Evolutionary conservation across 2,113 vertebrate genomes (phyloP).

Genomic region (Phyllopteryx taeniolatus): DNA sequence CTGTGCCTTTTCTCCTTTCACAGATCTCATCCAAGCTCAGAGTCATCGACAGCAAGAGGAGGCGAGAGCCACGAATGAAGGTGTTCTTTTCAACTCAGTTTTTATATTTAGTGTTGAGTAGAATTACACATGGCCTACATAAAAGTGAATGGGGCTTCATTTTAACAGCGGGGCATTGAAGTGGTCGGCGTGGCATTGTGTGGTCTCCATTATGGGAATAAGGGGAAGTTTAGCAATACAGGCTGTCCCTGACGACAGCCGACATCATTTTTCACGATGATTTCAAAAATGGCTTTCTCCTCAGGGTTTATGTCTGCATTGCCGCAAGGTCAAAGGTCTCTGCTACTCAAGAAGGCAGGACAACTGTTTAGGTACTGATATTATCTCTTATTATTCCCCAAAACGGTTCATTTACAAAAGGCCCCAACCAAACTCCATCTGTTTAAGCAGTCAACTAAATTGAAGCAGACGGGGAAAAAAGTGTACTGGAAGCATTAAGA

Average conservation of each 20-base stretch:
- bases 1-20: slow-evolving; percentile 42
- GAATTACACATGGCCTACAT: slow-evolving; percentile 72
- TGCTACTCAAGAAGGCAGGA: slow-evolving; percentile 31
- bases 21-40: slow-evolving; percentile 54
- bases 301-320: slow-evolving; percentile 29
- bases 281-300: slow-evolving; percentile 44
- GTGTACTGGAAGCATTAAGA: slow-evolving; percentile 35
- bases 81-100: slow-evolving; percentile 53
- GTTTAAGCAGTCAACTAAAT: slow-evolving; percentile 40
- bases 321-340: slow-evolving; percentile 29
- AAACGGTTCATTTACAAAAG: slow-evolving; percentile 25
- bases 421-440: slow-evolving; percentile 32
- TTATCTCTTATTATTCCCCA: slow-evolving; percentile 16
- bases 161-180: slow-evolving; percentile 60
- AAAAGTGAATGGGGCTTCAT: slow-evolving; percentile 66
- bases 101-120: slow-evolving; percentile 70
- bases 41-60: slow-evolving; percentile 44
- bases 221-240: slow-evolving; percentile 40
- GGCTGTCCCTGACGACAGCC: slow-evolving; percentile 27
- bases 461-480: slow-evolving; percentile 40
- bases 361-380: slow-evolving; percentile 46
- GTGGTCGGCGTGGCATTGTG: slow-evolving; percentile 52
- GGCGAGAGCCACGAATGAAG: slow-evolving; percentile 55
- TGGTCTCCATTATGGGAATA: slow-evolving; percentile 62
- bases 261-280: slow-evolving; percentile 38